These are phyloP conservation scores for Parnassius orleans DNA, from an alignment of 2,888 invertebrate genomes.

Conservation along the genomic window DNA sequence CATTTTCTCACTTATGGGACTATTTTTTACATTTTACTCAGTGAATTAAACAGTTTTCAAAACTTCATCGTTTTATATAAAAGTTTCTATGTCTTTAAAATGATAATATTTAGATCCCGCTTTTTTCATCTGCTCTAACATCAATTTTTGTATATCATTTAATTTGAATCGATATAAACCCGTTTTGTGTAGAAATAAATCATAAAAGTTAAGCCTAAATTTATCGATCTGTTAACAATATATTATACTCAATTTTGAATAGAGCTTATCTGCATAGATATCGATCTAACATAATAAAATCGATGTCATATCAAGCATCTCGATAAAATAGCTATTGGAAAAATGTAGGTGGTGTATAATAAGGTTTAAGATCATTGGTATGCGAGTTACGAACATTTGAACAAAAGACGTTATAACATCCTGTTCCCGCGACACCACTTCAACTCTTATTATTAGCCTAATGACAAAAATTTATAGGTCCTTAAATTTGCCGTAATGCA, in stretches of 20 bases:
- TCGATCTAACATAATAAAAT: conserved; percentile 26
- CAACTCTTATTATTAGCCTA: conserved; percentile 76
- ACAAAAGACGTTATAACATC: conserved; percentile 79
- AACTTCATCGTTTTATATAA: neutral
- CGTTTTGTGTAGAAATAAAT: neutral
- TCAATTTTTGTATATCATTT: no score
- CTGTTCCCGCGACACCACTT: conserved; percentile 69
- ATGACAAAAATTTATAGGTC: conserved; percentile 78
- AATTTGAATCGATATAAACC: no score
- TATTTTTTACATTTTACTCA: neutral
- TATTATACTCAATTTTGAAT: conserved; percentile 14
- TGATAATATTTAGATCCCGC: no score
- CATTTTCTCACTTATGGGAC: neutral
- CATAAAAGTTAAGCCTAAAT: conserved; percentile 12
- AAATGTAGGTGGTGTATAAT: conserved; percentile 49
- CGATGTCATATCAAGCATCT: conserved; percentile 27
- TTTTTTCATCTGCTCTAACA: no score
- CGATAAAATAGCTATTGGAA: conserved; percentile 47
- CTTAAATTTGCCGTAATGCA: conserved; percentile 75
- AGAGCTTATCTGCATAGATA: conserved; percentile 23
- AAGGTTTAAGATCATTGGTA: conserved; percentile 66
- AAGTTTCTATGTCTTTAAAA: neutral
- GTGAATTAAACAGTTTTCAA: neutral
- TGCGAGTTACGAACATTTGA: conserved; percentile 66
- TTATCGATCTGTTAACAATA: conserved; percentile 18